Percentiles rank a stretch among this genome's conserved stretches.
Evolutionary conservation across 2,888 invertebrate species (phyloP).

Genomic region (Acleris sparsana): DNA sequence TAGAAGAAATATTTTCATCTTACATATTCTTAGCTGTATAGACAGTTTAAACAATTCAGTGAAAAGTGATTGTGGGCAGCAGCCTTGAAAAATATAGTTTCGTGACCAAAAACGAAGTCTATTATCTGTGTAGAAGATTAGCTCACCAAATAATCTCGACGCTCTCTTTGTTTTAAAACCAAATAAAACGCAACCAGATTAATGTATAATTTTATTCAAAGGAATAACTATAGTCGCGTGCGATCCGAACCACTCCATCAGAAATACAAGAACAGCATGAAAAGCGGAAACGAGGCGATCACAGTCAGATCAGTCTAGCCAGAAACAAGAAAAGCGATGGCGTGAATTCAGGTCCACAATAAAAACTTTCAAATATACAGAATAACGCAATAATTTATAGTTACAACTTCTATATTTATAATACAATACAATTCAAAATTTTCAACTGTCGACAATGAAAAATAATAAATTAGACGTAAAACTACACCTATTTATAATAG

Average conservation of each 20-base stretch:
- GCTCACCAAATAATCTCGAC: too few relatives aligned
- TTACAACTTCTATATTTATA: conserved; percentile 68
- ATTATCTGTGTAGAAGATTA: too few relatives aligned
- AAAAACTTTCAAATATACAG: conserved; percentile 81
- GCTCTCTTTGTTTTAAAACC: background rate
- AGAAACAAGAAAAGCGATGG: conserved; percentile 58
- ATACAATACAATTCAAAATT: conserved; percentile 71
- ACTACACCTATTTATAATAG: conserved; percentile 72
- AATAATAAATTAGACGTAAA: conserved; percentile 74
- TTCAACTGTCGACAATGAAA: conserved; percentile 68
- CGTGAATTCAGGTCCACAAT: conserved; percentile 71
- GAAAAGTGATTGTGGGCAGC: too few relatives aligned
- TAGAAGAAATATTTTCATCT: too few relatives aligned
- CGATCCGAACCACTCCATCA: conserved; percentile 76
- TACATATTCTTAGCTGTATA: too few relatives aligned
- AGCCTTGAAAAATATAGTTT: too few relatives aligned
- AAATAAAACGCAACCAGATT: conserved; percentile 48
- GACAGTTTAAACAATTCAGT: too few relatives aligned
- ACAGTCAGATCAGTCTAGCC: conserved; percentile 79
- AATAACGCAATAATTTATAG: conserved; percentile 79
- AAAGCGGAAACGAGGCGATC: conserved; percentile 70
- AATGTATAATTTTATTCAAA: conserved; percentile 72
- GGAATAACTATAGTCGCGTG: conserved; percentile 75
- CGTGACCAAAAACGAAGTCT: too few relatives aligned
- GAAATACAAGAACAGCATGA: conserved; percentile 53